phyloP scores from a whole-genome alignment of 2,888 invertebrate species.

The Tryphoninae sp. region DNA sequence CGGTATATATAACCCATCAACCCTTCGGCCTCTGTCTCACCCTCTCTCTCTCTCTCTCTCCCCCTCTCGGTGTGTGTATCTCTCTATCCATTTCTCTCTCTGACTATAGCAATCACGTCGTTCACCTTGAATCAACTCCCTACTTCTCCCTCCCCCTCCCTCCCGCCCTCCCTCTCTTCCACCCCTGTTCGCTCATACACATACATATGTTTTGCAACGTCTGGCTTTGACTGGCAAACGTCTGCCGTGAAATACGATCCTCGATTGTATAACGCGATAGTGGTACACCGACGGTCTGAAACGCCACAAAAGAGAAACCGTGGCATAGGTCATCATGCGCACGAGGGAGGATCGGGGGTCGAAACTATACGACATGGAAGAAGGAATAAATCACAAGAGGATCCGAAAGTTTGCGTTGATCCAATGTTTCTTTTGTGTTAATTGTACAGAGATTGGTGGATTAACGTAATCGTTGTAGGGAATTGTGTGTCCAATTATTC shows the following conservation, averaged over 20 bases:
- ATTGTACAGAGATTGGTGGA: not conserved
- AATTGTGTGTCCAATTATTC: too few relatives aligned
- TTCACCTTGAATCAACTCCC: conserved; percentile 45
- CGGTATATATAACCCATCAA: conserved; percentile 4
- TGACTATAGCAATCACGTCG: conserved; percentile 7
- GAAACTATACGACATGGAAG: not conserved
- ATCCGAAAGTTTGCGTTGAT: conserved; percentile 16
- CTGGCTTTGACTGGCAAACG: conserved; percentile 64
- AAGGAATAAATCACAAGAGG: conserved; percentile 3
- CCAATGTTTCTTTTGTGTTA: conserved; percentile 27
- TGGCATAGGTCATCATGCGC: conserved; percentile 12
- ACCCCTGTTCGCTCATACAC: not conserved
- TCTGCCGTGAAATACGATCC: conserved; percentile 63
- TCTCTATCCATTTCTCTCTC: not conserved
- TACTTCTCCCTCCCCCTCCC: conserved; percentile 27
- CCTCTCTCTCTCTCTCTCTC: not conserved
- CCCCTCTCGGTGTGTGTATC: conserved; percentile 1
- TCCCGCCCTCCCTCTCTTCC: not conserved
- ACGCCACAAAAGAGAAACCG: conserved; percentile 30
- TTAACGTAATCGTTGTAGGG: too few relatives aligned
- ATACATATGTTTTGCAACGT: conserved; percentile 43
- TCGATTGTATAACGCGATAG: conserved; percentile 59
- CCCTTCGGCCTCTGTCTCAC: conserved; percentile 26
- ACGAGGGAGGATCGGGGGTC: not conserved
- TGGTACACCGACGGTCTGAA: conserved; percentile 8